Evolutionary conservation across 2,113 vertebrate genomes (phyloP).

Genomic region (Carollia perspicillata): DNA sequence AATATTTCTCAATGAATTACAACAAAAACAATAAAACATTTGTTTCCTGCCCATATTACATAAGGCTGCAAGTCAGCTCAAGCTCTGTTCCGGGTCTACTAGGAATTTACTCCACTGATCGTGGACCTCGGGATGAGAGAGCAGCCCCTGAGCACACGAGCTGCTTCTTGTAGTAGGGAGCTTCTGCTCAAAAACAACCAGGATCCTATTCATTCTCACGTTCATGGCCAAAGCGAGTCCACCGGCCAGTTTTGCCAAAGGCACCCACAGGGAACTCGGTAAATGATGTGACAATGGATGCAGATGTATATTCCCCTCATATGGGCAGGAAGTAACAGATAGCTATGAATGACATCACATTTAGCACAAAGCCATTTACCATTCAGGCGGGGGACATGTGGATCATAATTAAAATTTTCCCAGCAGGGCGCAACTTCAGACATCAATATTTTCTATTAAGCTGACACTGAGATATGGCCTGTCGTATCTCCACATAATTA

Average conservation of each 20-base stretch:
- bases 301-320: background rate
- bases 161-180: background rate
- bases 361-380: conserved; percentile 57
- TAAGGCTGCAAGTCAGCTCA: background rate
- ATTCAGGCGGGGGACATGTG: conserved; percentile 58
- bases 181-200: background rate
- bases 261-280: no score
- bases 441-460: conserved; percentile 81
- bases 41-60: background rate
- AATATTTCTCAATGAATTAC: background rate
- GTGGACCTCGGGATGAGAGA: background rate
- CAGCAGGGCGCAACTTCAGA: conserved; percentile 73
- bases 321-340: background rate
- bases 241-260: background rate
- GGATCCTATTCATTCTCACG: background rate
- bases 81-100: background rate
- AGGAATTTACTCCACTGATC: background rate
- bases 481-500: conserved; percentile 76
- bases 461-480: conserved; percentile 64
- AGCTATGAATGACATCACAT: background rate
- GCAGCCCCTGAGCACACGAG: background rate
- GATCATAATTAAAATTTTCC: conserved; percentile 74
- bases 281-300: background rate
- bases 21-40: background rate
- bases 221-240: background rate